Evolutionary conservation across 1,140 invertebrate genomes (phyloP).

Genomic region (Hestina assimilis): DNA sequence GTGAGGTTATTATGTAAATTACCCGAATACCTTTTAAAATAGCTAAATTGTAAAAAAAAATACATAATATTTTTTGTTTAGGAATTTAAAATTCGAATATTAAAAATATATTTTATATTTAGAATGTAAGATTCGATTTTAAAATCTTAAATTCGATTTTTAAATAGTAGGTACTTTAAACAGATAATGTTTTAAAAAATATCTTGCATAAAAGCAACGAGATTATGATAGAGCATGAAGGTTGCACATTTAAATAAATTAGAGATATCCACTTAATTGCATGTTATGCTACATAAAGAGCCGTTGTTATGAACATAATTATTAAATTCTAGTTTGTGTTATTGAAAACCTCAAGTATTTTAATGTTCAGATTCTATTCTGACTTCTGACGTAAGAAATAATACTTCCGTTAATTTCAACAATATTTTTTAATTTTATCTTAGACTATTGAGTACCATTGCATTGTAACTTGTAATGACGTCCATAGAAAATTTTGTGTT

Average conservation of each 20-base stretch:
- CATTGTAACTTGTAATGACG: too few species aligned
- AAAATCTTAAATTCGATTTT: too few species aligned
- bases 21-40: background rate
- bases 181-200: background rate
- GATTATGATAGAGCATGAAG: constrained; percentile 1
- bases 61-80: background rate
- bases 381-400: too few species aligned
- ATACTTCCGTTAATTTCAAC: too few species aligned
- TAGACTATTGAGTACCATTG: too few species aligned
- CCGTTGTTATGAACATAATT: background rate
- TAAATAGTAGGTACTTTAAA: too few species aligned
- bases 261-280: background rate
- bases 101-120: too few species aligned
- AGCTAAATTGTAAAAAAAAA: background rate
- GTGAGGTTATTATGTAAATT: constrained; percentile 25
- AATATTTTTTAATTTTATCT: too few species aligned
- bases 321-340: background rate
- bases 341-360: too few species aligned
- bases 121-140: too few species aligned
- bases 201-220: background rate
- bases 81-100: background rate
- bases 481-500: too few species aligned
- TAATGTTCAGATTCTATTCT: too few species aligned
- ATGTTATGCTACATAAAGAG: background rate
- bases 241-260: constrained; percentile 15